phyloP scores from a whole-genome alignment of 2,113 vertebrate species.

The Eira barbara region DNA sequence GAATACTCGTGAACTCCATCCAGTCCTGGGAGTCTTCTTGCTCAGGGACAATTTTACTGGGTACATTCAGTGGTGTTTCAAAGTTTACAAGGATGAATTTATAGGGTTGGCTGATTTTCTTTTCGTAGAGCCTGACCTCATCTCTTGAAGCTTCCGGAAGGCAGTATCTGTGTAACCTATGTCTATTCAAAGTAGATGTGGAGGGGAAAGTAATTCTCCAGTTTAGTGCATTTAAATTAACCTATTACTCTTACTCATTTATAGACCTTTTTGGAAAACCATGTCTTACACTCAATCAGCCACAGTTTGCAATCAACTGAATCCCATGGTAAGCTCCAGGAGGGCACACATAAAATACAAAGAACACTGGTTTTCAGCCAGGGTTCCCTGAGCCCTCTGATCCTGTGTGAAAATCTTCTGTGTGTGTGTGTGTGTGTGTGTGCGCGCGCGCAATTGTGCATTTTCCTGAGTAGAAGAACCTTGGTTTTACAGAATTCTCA shows the following conservation, averaged over 20 bases:
- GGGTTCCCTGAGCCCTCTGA: not conserved
- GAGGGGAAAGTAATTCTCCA: not conserved
- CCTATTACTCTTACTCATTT: not conserved
- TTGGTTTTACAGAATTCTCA: constrained; percentile 17
- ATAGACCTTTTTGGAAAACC: not conserved
- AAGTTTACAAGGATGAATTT: constrained; percentile 55
- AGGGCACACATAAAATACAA: not conserved
- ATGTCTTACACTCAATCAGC: constrained; percentile 33
- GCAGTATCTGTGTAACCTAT: not conserved
- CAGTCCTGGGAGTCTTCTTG: constrained; percentile 51
- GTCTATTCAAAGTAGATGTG: constrained; percentile 25
- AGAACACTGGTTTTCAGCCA: not conserved
- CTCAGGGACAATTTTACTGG: constrained; percentile 58
- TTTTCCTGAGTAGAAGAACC: constrained; percentile 3
- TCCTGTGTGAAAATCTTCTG: not conserved
- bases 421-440: not conserved
- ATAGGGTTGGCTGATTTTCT: constrained; percentile 31
- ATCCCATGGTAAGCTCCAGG: not conserved
- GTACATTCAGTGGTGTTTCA: constrained; percentile 66
- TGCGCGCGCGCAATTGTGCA: not conserved
- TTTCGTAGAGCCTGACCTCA: constrained; percentile 53
- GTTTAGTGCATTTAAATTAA: constrained; percentile 27
- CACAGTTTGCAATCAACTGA: constrained; percentile 33
- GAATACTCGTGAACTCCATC: constrained; percentile 68
- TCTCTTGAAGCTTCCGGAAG: not conserved